Base-by-base conservation (phyloP, 2,888 invertebrate species). In the Diadegma fenestrale region DNA sequence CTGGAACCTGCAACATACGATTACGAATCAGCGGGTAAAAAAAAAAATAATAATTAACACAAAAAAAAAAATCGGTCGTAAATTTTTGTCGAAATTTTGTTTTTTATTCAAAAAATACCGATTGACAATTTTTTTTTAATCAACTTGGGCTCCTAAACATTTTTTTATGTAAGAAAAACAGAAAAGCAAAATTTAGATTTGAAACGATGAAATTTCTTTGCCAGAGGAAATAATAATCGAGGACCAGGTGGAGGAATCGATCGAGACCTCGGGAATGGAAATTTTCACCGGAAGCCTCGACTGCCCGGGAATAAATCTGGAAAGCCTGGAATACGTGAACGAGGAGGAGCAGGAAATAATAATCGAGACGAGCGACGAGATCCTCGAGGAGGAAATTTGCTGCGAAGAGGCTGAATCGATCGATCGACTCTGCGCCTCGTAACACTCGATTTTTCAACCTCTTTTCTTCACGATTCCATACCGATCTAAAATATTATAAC, bases 241-340 rank as follows among this genome's bases (percentile, higher is more conserved):
- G 63, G 85, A 89, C 72, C 88, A 89, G 79, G 82, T 86, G 10
- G 89, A 90, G 64, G 90, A 90, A 78, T 82, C 88, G 19, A 85
- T 89, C 41, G 84, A 88, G 7, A 85, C 69, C 91, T 93, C 92
- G 92, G 94, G 84, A 88, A 94, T 95, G 92, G 95, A 95, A 89
- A 94, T 95, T 43, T 95, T 95, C 90, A 95, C 95, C 86, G 95
- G 95, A 30, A 95, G 95, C 58, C 94, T 95, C 82, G 94, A 94
- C 64, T 94, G 95, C 58, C 93, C 95, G 0, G 95, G 95, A 69
- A 95, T 95, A 69, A 95, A 95, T 89, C 91, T 95, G 87, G 95
- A 95, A 87, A 94, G 95, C 90, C 95, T 95, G 90, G 94, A 95
- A 87, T 95, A 95, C 89, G 91, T 95, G 85, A 95, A 95, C 19